Evolutionary conservation across 2,797 vertebrate genomes (phyloP), one percentile per base, ranked within the genome.

Genomic region (Mustela erminea): DNA sequence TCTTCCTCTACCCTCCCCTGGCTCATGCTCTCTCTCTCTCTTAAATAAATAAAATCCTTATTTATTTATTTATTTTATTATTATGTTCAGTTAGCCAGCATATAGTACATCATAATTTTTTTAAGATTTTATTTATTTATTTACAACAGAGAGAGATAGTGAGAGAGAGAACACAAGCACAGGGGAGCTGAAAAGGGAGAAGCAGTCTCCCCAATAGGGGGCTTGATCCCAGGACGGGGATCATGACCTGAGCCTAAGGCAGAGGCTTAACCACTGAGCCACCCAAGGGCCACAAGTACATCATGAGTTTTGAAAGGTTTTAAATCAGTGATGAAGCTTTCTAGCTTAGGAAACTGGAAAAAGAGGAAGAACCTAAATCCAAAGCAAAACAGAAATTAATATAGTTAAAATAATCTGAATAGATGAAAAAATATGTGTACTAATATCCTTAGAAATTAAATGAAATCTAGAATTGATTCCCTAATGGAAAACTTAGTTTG

Each of bases 401-500:
- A 29, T 77, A 83, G 0, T 83, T 43, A 85, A 58, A 77, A 95
- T 56, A 68, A 49, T 49, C 35, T 85, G 60, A 82, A 78, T 32
- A 38, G 6, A 29, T 43, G 64, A 56, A 83, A 83, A 72, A 64
- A 32, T 38, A 18, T 62, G 75, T 74, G 14, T 88, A 81, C 3
- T 81, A 84, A 84, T 18, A 84, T 56, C 78, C 49, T 58, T 80
- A 80, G 72, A 80, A 93, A 93, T 78, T 80, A 68, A 56, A 66
- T 64, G 18, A 58, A 84, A 58, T 68, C 32, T 1, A 90, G 32
- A 66, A 41, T 49, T 14, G 10, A 35, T 75, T 89, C 7, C 66
- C 15, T 56, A 56, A 13, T 29, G 13, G 17, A 68, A 68, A 38
- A 68, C 11, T 41, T 62, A 43, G 27, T 43, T 74, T 62, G 32